Conservation (phyloP, 2,113 vertebrate species). For the Cercocebus atys region DNA sequence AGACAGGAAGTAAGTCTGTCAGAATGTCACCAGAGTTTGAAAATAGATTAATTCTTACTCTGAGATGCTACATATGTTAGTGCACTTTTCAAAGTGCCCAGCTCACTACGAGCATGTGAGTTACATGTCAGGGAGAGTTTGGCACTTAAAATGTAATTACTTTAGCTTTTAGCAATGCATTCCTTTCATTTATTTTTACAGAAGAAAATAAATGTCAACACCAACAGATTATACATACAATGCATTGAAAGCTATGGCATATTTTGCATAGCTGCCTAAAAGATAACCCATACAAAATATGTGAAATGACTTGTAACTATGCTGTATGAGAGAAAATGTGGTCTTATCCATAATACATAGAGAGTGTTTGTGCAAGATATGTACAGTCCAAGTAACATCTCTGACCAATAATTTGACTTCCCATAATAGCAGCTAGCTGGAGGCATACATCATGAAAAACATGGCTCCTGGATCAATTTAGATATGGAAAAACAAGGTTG, state of each 20-base stretch:
- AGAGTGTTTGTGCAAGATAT: constrained; percentile 59
- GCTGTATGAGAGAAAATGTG: constrained; percentile 8
- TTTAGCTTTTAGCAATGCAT: constrained; percentile 28
- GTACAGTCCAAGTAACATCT: constrained; percentile 32
- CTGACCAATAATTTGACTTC: constrained; percentile 63
- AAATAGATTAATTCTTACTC: background rate
- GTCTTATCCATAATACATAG: constrained; percentile 28
- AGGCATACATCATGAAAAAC: constrained; percentile 59
- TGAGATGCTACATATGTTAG: background rate
- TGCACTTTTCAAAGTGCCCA: background rate
- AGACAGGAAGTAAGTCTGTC: background rate
- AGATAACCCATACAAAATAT: constrained; percentile 34
- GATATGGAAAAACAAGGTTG: constrained; percentile 61
- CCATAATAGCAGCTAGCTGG: constrained; percentile 43
- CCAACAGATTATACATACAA: background rate
- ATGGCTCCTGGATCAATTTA: constrained; percentile 68
- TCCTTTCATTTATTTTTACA: constrained; percentile 44
- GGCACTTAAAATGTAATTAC: background rate
- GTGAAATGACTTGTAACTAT: background rate
- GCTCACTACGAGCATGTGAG: background rate
- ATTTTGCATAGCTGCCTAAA: constrained; percentile 15
- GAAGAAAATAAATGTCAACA: constrained; percentile 55
- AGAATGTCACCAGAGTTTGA: background rate
- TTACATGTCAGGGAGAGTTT: background rate
- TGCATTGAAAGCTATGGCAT: constrained; percentile 1